Evolutionary conservation across 2,797 vertebrate species (phyloP), one percentile per base, ranked within the genome.

Genomic region (Epinephelus awoara): DNA sequence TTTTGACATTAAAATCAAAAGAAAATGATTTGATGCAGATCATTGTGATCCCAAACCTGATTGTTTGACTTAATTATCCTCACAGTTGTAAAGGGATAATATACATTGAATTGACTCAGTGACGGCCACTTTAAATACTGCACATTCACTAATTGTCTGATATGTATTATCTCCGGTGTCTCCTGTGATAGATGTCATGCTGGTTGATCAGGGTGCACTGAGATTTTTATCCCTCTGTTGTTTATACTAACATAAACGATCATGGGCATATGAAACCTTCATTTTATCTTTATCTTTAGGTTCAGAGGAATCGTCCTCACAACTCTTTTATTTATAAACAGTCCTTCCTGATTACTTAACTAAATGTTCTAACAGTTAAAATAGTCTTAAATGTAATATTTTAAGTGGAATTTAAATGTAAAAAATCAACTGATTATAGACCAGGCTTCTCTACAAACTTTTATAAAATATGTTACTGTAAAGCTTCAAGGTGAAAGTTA

Each of bases 1-100:
- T 23, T 23, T 23, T 23, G 51, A 71, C 50, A 56, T 38, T 3
- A 47, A 34, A 69, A 50, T 55, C 1, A 56, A 55, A 56, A 18
- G 6, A 27, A 25, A 68, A 54, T 18, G 11, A 68, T 65, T 65
- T 21, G 46, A 52, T 51, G 47, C 34, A 59, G 52, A 76, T 79
- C 21, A 64, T 67, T 3, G 1, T 47, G 47, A 34, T 21, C 50
- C 12, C 44, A 62, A 62, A 49, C 15, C 42, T 15, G 2, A 52
- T 19, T 81, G 55, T 65, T 58, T 40, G 19, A 47, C 27, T 19
- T 77, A 13, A 52, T 70, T 51, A 62, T 69, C 55, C 55, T 18
- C 34, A 29, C n/a, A 42, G 76, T 54, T 54, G 6, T 17, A 50
- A 12, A 38, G 15, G 29, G 49, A 54, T 73, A 50, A 54, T 51